Evolutionary conservation across 2,888 invertebrate species (phyloP).

Genomic region (Ceraclea dissimilis): DNA sequence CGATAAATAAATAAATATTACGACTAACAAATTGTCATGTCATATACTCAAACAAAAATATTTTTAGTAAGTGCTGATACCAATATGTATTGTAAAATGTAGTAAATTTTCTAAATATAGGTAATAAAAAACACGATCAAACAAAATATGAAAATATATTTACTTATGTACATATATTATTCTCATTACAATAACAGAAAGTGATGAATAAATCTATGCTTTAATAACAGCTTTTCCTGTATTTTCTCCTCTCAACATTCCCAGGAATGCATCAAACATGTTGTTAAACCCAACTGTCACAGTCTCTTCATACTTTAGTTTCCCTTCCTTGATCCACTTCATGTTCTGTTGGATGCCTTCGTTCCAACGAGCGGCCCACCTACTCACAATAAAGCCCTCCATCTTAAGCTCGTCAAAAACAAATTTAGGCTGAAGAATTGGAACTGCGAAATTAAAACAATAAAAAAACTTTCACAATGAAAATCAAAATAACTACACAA

Average conservation of each 20-base stretch:
- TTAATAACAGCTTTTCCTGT: conserved; percentile 64
- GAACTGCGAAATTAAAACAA: conserved; percentile 28
- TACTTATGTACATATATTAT: no score
- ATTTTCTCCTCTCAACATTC: conserved; percentile 57
- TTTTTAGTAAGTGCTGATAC: no score
- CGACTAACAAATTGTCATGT: no score
- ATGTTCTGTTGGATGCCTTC: conserved; percentile 58
- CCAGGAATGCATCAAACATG: conserved; percentile 61
- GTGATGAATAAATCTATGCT: no score
- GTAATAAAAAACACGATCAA: no score
- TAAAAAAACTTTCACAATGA: neutral
- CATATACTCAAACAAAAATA: no score
- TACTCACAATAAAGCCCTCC: conserved; percentile 53
- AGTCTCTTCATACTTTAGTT: conserved; percentile 62
- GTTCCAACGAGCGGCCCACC: conserved; percentile 52
- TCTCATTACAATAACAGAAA: no score
- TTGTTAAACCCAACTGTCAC: conserved; percentile 66
- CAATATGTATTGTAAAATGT: no score
- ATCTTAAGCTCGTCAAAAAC: conserved; percentile 52
- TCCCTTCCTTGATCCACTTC: conserved; percentile 60
- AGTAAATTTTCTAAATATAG: no score
- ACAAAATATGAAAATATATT: no score
- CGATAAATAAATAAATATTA: no score
- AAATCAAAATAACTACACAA: neutral
- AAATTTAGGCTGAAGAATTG: conserved; percentile 47